These are phyloP conservation scores for Nasonia vitripennis DNA, from an alignment of 1,140 invertebrate species.

Conservation along the genomic window DNA sequence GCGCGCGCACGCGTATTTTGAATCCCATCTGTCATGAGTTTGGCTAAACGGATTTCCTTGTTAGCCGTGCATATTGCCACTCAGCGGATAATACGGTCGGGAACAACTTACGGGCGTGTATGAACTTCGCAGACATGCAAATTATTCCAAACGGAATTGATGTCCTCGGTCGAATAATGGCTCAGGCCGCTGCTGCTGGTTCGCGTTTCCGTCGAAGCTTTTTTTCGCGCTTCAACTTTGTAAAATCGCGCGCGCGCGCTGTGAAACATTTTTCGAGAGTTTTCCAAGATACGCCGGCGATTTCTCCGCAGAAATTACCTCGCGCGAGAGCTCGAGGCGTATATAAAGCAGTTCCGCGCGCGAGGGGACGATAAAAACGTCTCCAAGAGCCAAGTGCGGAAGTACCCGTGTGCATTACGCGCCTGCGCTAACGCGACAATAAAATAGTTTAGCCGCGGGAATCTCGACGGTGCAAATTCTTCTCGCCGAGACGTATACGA, in stretches of 20 bases:
- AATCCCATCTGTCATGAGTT: not conserved
- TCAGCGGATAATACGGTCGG: constrained; percentile 21
- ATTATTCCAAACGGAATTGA: constrained; percentile 15
- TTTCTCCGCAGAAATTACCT: too few relatives aligned
- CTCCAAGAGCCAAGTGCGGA: too few relatives aligned
- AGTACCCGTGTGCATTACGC: too few relatives aligned
- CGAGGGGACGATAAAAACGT: too few relatives aligned
- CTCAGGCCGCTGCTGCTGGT: not conserved
- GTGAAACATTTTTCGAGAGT: too few relatives aligned
- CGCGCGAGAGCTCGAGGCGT: too few relatives aligned
- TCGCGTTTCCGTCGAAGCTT: not conserved
- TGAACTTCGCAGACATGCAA: constrained; percentile 10
- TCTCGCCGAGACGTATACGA: too few relatives aligned
- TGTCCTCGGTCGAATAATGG: not conserved
- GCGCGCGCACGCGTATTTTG: not conserved
- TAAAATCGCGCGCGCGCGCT: too few relatives aligned
- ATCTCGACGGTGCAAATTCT: not conserved
- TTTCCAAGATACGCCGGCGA: too few relatives aligned
- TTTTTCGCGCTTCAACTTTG: not conserved
- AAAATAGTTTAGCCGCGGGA: too few relatives aligned
- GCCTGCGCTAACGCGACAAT: too few relatives aligned
- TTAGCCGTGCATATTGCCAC: constrained; percentile 15
- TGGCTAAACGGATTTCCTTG: constrained; percentile 30
- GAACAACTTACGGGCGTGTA: not conserved
- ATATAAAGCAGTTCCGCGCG: too few relatives aligned